Base-by-base conservation (phyloP, 2,113 vertebrate genomes). In the Noturus placidus region DNA sequence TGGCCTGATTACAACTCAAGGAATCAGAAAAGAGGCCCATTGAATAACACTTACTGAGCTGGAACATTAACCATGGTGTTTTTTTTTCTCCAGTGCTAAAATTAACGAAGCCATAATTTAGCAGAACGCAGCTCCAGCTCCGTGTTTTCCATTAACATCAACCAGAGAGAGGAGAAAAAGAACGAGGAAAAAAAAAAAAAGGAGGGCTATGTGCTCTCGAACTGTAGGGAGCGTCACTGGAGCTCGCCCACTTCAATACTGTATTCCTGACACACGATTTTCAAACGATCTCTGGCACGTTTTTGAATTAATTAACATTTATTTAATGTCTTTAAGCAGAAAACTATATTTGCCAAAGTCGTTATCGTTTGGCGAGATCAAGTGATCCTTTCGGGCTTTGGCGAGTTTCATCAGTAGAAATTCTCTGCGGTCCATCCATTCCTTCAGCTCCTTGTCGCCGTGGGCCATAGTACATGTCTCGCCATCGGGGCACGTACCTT, bases 261-360 rank as follows among this genome's bases (percentile, higher is more conserved):
- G 83, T 91, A 88, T 89, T 70, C 93, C 70, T 27, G 59, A 87
- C 65, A 81, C 57, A 67, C 91, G 89, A 91, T 76, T 82, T 67
- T 38, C 56, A 87, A 88, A 77, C 87, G 91, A 1, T 88, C 88
- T 91, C 81, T 52, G 82, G 82, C 88, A 88, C 88, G 30, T 84
- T 61, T 67, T 46, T 38, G 20, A 59, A 83, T 78, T 56, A 85
- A 87, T 83, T 85, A 52, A 87, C 94, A 0, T 38, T 97, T 97
- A 98, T 92, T 97, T 97, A 95, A 98, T 97, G 94, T 98, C 97
- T 96, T 98, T 99, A 97, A 99, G 98, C 95, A 99, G 97, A 99
- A 99, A 99, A 98, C 97, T 99, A 97, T 99, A 99, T 99, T 99
- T 99, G 95, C 98, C 98, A 97, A 99, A 99, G 94, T 99, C 98